Percentiles rank a stretch among this genome's conserved stretches.
Evolutionary conservation across 2,797 vertebrate species (phyloP).

Genomic region (Catharus ustulatus): DNA sequence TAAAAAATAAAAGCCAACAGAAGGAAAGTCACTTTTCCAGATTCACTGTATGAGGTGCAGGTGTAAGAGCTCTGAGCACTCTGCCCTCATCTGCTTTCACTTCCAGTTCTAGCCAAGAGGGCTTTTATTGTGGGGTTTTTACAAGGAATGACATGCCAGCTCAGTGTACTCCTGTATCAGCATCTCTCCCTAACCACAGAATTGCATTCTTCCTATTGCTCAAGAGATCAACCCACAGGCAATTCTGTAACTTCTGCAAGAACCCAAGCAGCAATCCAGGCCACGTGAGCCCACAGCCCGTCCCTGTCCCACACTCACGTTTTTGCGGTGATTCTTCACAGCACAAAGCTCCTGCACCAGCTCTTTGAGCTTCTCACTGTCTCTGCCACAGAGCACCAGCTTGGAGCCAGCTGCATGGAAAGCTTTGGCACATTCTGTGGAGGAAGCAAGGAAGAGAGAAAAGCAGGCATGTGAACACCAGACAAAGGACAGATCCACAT

Average conservation of each 20-base stretch:
- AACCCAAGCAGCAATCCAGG: neutral
- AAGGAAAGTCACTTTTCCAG: neutral
- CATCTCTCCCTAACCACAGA: neutral
- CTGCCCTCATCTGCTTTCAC: rapidly evolving
- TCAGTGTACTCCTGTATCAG: rapidly evolving
- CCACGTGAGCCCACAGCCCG: rapidly evolving
- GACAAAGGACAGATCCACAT: neutral
- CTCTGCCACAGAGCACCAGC: slow-evolving; percentile 91
- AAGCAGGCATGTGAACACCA: neutral
- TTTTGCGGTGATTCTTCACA: slow-evolving; percentile 25
- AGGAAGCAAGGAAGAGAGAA: neutral
- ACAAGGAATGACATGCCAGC: neutral
- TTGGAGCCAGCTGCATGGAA: slow-evolving; percentile 88
- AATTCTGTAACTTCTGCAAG: neutral
- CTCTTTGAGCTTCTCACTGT: slow-evolving; percentile 81
- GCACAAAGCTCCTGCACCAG: slow-evolving; percentile 81
- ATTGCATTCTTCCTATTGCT: neutral
- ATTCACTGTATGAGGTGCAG: neutral
- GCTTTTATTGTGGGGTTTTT: neutral
- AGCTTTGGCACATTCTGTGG: slow-evolving; percentile 88
- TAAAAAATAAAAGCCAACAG: neutral
- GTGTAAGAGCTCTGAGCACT: neutral
- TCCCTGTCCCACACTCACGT: slow-evolving; percentile 52
- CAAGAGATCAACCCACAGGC: neutral
- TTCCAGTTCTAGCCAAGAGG: neutral